These are phyloP conservation scores for Reticulitermes speratus DNA, from an alignment of 1,140 invertebrate genomes.

Conservation along the genomic window DNA sequence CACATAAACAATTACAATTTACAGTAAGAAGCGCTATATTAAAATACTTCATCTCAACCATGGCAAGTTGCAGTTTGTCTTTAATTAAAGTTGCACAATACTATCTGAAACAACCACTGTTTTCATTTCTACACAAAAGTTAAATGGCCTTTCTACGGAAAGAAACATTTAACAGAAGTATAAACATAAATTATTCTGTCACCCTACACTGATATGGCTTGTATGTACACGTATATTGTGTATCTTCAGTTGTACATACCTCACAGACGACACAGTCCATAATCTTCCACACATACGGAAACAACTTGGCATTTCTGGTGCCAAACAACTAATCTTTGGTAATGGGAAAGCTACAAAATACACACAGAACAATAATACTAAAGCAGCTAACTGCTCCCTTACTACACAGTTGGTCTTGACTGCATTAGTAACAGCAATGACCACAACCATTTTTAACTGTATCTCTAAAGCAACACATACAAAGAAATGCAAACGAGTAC, in stretches of 20 bases:
- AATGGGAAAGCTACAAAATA: conserved; percentile 11
- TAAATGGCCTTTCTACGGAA: background rate
- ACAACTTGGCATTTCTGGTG: background rate
- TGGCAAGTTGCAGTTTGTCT: conserved; percentile 4
- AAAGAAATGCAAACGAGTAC: background rate
- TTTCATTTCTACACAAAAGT: background rate
- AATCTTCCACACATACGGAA: background rate
- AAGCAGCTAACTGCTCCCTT: background rate
- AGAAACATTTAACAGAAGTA: background rate
- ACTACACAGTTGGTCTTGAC: background rate
- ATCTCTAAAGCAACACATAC: background rate
- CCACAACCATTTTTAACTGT: background rate
- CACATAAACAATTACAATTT: background rate
- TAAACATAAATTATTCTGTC: background rate
- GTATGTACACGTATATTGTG: background rate
- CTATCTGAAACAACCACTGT: background rate
- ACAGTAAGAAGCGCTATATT: background rate
- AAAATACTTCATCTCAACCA: background rate
- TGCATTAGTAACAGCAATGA: background rate
- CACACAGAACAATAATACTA: conserved; percentile 4
- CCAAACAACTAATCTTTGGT: conserved; percentile 12
- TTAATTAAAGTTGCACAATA: background rate
- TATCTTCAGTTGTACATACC: background rate
- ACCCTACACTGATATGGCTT: background rate
- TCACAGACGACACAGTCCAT: background rate